These are phyloP conservation scores for Trinorchestia longiramus DNA, from an alignment of 1,140 invertebrate genomes.

Conservation along the genomic window DNA sequence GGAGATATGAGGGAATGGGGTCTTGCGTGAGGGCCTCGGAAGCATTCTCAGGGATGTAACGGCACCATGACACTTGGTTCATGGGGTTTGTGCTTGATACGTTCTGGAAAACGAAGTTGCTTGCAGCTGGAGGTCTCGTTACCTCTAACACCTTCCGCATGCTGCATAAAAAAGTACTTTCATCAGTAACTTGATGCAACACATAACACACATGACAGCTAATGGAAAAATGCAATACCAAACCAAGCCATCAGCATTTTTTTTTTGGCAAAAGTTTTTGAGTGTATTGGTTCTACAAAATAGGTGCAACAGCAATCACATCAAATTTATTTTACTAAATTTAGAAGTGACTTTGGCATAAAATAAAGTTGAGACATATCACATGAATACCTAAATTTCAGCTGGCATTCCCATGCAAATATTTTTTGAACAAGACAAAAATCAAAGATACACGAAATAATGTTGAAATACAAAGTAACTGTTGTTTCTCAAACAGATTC, in stretches of 20 bases:
- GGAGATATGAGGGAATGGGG: neutral
- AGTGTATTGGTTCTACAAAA: neutral
- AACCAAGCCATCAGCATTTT: neutral
- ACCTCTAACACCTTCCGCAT: slow-evolving; percentile 40
- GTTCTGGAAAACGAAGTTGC: neutral
- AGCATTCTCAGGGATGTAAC: slow-evolving; percentile 22
- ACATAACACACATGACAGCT: neutral
- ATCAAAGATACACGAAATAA: neutral
- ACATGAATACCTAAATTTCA: neutral
- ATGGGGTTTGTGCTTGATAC: neutral
- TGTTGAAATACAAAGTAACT: neutral
- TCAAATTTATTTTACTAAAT: neutral
- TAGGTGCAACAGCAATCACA: neutral
- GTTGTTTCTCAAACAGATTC: neutral
- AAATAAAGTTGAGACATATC: neutral
- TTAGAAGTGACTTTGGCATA: neutral
- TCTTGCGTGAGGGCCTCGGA: neutral
- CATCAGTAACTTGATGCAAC: neutral
- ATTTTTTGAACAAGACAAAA: neutral
- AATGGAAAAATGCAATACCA: neutral
- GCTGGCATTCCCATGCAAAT: neutral
- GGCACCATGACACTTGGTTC: slow-evolving; percentile 27
- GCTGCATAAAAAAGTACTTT: slow-evolving; percentile 50
- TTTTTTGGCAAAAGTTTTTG: neutral
- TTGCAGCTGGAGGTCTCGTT: neutral